phyloP scores from a whole-genome alignment of 2,113 vertebrate species.

The Artemisiospiza belli region DNA sequence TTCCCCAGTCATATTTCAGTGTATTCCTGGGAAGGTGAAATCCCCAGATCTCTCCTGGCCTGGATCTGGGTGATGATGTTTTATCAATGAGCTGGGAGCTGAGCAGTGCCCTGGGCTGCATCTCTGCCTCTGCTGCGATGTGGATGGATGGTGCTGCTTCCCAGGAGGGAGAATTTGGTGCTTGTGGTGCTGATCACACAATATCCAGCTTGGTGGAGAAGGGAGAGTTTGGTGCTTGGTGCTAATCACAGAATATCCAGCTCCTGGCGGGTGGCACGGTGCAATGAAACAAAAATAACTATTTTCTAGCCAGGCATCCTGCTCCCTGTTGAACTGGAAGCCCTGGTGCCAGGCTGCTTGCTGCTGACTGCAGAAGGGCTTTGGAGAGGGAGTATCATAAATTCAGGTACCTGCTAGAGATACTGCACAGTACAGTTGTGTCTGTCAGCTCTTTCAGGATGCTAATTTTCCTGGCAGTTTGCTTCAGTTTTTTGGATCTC shows the following conservation, averaged over 20 bases:
- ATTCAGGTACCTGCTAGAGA: neutral
- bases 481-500: neutral
- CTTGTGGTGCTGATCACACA: too few relatives aligned
- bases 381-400: neutral
- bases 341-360: neutral
- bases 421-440: neutral
- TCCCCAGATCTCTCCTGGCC: neutral
- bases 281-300: neutral
- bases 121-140: neutral
- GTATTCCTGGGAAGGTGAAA: neutral
- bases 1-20: rapidly evolving
- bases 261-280: neutral
- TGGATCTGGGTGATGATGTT: rapidly evolving
- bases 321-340: neutral
- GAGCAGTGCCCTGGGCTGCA: neutral
- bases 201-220: neutral
- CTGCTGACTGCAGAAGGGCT: neutral
- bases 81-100: neutral
- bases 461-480: neutral
- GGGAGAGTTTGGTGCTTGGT: neutral
- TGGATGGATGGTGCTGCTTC: rapidly evolving
- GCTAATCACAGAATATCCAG: neutral
- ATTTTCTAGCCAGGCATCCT: neutral
- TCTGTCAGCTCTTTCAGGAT: neutral
- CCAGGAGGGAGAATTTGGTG: neutral